Conservation (phyloP, 2,888 invertebrate species). For the Amblyjoppa fuscipennis region DNA sequence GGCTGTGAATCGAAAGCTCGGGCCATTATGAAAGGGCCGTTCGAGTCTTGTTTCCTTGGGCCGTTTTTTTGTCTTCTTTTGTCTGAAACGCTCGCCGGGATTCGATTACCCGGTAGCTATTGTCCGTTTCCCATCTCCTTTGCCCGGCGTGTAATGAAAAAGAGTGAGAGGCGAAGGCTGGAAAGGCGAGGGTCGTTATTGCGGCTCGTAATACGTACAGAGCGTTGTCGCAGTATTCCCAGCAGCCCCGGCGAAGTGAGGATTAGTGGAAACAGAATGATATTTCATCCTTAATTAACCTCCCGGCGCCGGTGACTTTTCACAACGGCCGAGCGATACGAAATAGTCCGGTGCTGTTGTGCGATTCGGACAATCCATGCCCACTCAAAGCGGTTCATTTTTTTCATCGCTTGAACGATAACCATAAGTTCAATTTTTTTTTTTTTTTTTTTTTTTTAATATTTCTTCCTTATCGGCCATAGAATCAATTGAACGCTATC, state of each 20-base stretch:
- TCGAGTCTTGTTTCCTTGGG: not conserved
- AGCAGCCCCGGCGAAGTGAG: constrained; percentile 21
- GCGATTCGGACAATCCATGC: not conserved
- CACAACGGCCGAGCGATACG: constrained; percentile 18
- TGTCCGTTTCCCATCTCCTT: constrained; percentile 45
- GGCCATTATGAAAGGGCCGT: not conserved
- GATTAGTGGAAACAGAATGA: constrained; percentile 48
- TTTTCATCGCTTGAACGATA: too few species aligned
- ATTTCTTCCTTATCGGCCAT: too few species aligned
- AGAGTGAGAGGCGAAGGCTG: constrained; percentile 23
- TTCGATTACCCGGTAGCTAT: constrained; percentile 52
- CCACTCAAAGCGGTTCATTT: too few species aligned
- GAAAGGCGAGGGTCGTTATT: constrained; percentile 14
- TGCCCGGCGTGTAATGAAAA: constrained; percentile 42
- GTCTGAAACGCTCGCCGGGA: constrained; percentile 35
- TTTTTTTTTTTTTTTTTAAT: not conserved
- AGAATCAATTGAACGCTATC: too few species aligned
- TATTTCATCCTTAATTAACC: constrained; percentile 52
- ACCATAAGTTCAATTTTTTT: not conserved
- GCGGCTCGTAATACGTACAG: not conserved
- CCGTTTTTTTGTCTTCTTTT: constrained; percentile 8
- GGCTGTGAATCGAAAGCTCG: constrained; percentile 9
- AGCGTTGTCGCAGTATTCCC: constrained; percentile 25
- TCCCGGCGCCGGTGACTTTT: constrained; percentile 13
- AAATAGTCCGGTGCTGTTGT: constrained; percentile 18